Evolutionary conservation across 2,797 vertebrate genomes (phyloP), one percentile per base, ranked within the genome.

Genomic region (Lycodopsis pacificus): DNA sequence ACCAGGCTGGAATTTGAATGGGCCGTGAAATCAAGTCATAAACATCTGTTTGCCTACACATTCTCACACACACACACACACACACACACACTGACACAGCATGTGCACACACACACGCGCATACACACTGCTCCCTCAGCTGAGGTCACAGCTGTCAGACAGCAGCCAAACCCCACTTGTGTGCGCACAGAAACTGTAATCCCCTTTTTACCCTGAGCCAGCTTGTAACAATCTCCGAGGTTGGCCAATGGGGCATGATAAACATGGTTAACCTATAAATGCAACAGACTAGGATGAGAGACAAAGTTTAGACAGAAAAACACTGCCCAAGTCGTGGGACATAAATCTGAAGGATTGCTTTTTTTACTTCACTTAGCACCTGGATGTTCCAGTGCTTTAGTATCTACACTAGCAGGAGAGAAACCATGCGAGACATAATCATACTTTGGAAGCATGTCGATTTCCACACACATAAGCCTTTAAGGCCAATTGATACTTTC

Each of bases 101-200:
- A 32, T 27, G 13, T 13, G 17, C 27, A 7, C 32, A n/a, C 22
- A 65, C 34, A n/a, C 34, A 22, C 19, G 46, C n/a, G 17, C 46
- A 70, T 2, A 38, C 59, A 71, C 57, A 34, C 20, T 0, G 1
- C 15, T 38, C 22, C 9, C n/a, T 59, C 62, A 78, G 76, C 69
- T 76, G 65, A 82, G 79, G 76, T 81, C 80, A 82, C 86, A 91
- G 88, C 79, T 84, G 88, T 85, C 75, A 81, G 53, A 89, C 40
- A 65, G 71, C 49, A 73, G 73, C 73, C 80, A 81, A 85, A 81
- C 61, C n/a, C 65, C 58, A 79, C 65, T 85, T 68, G 68, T 71
- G 67, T 44, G 67, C 74, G 71, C 63, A 51, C 19, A 66, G 44
- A 76, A 75, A 81, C 42, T 27, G 49, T 72, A 86, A 86, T 83